Evolutionary conservation across 2,797 vertebrate species (phyloP).

Genomic region (Microcaecilia unicolor): DNA sequence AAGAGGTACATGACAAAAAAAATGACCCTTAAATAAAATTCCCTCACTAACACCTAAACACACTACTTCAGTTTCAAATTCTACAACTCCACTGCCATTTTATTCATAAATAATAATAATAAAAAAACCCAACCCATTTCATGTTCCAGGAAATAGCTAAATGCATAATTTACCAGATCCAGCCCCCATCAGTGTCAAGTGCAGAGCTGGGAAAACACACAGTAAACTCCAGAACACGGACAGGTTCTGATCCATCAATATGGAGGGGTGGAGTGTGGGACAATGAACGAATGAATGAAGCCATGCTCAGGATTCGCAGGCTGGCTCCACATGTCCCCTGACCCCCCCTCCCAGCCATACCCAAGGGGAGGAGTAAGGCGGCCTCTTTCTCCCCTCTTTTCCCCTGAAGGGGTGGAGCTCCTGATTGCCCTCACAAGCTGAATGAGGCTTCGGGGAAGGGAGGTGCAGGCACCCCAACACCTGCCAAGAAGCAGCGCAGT

Average conservation of each 20-base stretch:
- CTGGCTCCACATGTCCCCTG: no score
- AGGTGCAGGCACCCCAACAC: constrained; percentile 48
- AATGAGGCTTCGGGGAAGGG: constrained; percentile 47
- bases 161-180: constrained; percentile 4
- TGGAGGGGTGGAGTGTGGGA: constrained; percentile 1
- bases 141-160: constrained; percentile 1
- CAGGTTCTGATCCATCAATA: not conserved
- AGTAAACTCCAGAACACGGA: no score
- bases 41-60: no score
- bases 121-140: no score
- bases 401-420: not conserved
- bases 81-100: no score
- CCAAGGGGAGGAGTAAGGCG: not conserved
- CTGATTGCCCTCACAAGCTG: constrained; percentile 39
- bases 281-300: no score
- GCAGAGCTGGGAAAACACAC: not conserved
- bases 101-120: no score
- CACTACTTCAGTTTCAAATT: no score
- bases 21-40: no score
- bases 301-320: no score
- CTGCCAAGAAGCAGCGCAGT: constrained; percentile 55
- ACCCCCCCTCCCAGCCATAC: no score
- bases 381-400: not conserved
- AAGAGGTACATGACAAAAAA: not conserved
- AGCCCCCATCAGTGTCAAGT: no score